phyloP scores from a whole-genome alignment of 2,797 vertebrate genomes.

The Poecilia wingei region DNA sequence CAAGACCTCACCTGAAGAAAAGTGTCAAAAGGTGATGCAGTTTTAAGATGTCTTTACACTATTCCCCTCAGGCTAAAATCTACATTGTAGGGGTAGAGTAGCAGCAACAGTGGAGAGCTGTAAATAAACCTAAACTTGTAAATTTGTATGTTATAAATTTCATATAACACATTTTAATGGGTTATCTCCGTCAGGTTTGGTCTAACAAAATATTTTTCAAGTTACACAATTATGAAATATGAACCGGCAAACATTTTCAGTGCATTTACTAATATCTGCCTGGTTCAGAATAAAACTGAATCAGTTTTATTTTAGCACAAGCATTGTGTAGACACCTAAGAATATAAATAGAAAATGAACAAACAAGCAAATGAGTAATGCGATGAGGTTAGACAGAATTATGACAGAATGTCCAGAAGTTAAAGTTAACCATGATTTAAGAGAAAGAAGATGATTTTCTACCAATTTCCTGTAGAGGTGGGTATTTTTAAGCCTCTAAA shows the following conservation, averaged over 20 bases:
- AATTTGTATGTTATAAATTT: background rate
- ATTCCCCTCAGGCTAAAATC: conserved; percentile 3
- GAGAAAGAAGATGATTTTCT: background rate
- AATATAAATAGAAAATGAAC: background rate
- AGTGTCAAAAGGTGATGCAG: conserved; percentile 10
- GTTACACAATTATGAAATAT: background rate
- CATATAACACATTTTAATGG: background rate
- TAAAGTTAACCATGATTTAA: background rate
- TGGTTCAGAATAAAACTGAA: background rate
- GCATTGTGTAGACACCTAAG: background rate
- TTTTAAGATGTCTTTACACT: conserved; percentile 6
- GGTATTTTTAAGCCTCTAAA: background rate
- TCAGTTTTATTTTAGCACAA: background rate
- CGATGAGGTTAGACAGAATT: background rate
- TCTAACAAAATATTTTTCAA: background rate
- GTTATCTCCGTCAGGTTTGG: too few relatives aligned
- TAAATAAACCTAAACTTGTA: conserved; percentile 3
- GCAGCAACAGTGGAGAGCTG: conserved; percentile 5
- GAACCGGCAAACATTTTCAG: background rate
- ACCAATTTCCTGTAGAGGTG: background rate
- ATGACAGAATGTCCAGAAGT: background rate
- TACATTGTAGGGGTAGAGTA: background rate
- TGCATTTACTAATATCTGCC: background rate
- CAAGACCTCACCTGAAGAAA: conserved; percentile 16
- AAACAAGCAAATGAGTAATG: background rate